These are phyloP conservation scores for Trachymyrmex septentrionalis DNA, from an alignment of 1,140 invertebrate species.

Conservation along the genomic window DNA sequence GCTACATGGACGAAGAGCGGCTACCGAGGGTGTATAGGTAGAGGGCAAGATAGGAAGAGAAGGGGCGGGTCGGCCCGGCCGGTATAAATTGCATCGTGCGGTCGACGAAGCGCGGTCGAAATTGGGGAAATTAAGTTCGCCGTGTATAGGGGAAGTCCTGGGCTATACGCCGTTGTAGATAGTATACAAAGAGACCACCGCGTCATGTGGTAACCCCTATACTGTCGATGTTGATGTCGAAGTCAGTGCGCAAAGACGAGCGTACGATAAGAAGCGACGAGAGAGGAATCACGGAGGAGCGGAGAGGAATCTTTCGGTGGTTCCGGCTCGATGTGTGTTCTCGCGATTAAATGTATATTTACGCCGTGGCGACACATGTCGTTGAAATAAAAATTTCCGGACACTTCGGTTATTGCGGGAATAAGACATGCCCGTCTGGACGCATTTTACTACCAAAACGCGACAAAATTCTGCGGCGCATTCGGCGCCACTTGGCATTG, in stretches of 20 bases:
- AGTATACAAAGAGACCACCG: slow-evolving; percentile 74
- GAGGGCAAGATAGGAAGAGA: neutral
- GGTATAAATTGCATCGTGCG: slow-evolving; percentile 77
- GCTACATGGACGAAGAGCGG: slow-evolving; percentile 20
- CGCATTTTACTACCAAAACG: slow-evolving; percentile 50
- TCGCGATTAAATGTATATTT: slow-evolving; percentile 56
- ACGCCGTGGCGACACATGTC: slow-evolving; percentile 12
- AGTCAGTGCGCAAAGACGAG: slow-evolving; percentile 61
- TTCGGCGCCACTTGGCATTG: neutral
- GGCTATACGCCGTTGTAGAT: slow-evolving; percentile 52
- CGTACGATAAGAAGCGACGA: neutral
- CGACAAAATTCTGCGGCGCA: neutral
- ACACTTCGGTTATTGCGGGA: neutral
- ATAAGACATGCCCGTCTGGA: neutral
- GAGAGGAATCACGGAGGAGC: neutral
- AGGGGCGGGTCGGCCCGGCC: slow-evolving; percentile 58
- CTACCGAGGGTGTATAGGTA: neutral
- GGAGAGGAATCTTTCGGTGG: neutral
- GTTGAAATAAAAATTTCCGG: neutral
- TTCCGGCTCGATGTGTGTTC: neutral
- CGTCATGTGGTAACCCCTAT: slow-evolving; percentile 71
- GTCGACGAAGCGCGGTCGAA: slow-evolving; percentile 78
- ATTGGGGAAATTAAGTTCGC: slow-evolving; percentile 78
- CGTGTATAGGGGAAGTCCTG: slow-evolving; percentile 68
- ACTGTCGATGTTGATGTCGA: slow-evolving; percentile 67